Evolutionary conservation across 2,113 vertebrate genomes (phyloP).

Genomic region (Eptesicus fuscus): DNA sequence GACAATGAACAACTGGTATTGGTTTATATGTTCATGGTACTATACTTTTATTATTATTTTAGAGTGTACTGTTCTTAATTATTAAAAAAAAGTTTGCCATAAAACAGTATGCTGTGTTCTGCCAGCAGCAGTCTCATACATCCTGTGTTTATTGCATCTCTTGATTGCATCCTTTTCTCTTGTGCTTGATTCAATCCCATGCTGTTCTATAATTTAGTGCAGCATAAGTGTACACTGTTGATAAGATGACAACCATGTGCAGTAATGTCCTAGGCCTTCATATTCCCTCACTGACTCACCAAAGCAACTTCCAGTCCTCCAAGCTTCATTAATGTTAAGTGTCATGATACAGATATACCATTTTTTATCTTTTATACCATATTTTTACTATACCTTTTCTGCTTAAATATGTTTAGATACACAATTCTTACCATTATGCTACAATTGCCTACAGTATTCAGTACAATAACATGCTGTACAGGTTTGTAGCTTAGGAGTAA

Average conservation of each 20-base stretch:
- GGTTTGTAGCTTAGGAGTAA: background rate
- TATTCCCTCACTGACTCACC: background rate
- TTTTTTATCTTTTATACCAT: background rate
- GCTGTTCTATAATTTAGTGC: background rate
- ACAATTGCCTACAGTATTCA: background rate
- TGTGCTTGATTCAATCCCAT: background rate
- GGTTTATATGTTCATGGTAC: background rate
- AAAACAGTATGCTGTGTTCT: background rate
- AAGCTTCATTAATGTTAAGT: background rate
- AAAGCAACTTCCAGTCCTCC: background rate
- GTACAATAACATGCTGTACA: background rate
- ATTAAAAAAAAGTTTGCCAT: background rate
- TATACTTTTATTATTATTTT: background rate
- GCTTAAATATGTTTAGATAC: background rate
- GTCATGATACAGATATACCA: background rate
- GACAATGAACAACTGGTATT: background rate
- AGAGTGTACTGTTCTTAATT: background rate
- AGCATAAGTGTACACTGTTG: background rate
- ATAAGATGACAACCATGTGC: background rate
- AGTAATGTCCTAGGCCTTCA: background rate
- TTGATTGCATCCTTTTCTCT: background rate
- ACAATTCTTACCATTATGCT: background rate
- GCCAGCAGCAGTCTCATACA: background rate
- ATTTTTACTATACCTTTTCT: background rate
- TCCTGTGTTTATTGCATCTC: background rate